phyloP scores from a whole-genome alignment of 1,140 invertebrate species.

The Lepidurus arcticus region DNA sequence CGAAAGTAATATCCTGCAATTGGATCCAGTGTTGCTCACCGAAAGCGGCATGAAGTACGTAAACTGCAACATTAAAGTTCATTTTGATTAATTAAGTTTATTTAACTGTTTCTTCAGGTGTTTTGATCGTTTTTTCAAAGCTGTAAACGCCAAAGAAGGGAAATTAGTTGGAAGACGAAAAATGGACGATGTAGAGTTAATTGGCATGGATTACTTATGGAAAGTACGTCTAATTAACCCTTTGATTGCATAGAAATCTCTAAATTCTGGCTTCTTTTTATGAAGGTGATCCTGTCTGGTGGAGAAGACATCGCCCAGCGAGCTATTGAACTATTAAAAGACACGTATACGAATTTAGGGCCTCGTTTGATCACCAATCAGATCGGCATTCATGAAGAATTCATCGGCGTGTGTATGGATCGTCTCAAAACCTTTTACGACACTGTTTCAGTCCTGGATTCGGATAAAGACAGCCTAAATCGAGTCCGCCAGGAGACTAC shows the following conservation, averaged over 20 bases:
- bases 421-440: constrained; percentile 76
- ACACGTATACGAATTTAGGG: constrained; percentile 89
- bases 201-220: constrained; percentile 95
- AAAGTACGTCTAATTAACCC: constrained; percentile 54
- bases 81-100: neutral
- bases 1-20: constrained; percentile 85
- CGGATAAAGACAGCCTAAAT: constrained; percentile 52
- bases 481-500: constrained; percentile 67
- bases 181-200: constrained; percentile 67
- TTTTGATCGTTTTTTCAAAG: constrained; percentile 92
- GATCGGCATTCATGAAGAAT: constrained; percentile 80
- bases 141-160: constrained; percentile 90
- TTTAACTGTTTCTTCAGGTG: constrained; percentile 51
- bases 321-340: constrained; percentile 84
- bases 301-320: constrained; percentile 85
- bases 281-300: constrained; percentile 74
- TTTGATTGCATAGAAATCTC: constrained; percentile 23
- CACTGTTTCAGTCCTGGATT: constrained; percentile 54
- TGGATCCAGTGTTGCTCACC: constrained; percentile 84
- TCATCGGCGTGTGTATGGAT: constrained; percentile 82
- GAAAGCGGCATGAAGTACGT: constrained; percentile 89
- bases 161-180: constrained; percentile 77
- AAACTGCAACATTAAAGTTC: neutral
- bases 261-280: constrained; percentile 29
- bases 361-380: constrained; percentile 69